Base-by-base conservation (phyloP, 2,113 vertebrate species). In the Toxotes chatareus region DNA sequence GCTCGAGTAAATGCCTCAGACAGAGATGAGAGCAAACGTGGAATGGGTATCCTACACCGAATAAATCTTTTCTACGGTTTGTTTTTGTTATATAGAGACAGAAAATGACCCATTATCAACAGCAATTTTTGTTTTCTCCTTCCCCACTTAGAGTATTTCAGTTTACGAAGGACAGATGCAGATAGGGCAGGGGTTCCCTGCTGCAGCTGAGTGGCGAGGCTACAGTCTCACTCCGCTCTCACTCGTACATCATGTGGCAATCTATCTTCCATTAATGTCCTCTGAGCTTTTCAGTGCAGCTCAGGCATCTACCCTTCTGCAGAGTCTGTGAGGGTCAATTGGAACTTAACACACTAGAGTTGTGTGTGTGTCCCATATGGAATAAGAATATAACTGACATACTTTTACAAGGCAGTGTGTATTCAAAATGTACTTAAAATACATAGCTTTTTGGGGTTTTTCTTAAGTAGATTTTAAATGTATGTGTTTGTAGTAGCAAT, bases 1-100 rank as follows among this genome's bases (percentile, higher is more conserved):
- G 68, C 68, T 66, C 10, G 13, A 76, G 61, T 74, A 77, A 89
- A 84, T 69, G 79, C 44, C 56, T 63, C 65, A 61, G 32, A 87
- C 64, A 75, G 47, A 88, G 60, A 82, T 73, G 76, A 75, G 56
- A 82, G 68, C 51, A 51, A 78, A 56, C 70, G 32, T 55, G 36
- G 32, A 14, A 79, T 88, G 9, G 63, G 31, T 66, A 77, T 79
- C 16, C 7, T 42, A 60, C 44, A 56, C 40, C 3, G 27, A 66
- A 56, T 60, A 11, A 62, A 61, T 78, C 23, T 57, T 62, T 61
- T 56, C 3, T 56, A 4, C 42, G 40, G 27, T 61, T 70, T 56
- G 34, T 72, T 79, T 74, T 65, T 61, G 32, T 42, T 14, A 61
- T 36, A 11, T 0, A 19, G 68, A 75, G 38, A 21, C 34, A 72